Evolutionary conservation across 2,797 vertebrate genomes (phyloP).

Genomic region (Brachyalestes nurse): DNA sequence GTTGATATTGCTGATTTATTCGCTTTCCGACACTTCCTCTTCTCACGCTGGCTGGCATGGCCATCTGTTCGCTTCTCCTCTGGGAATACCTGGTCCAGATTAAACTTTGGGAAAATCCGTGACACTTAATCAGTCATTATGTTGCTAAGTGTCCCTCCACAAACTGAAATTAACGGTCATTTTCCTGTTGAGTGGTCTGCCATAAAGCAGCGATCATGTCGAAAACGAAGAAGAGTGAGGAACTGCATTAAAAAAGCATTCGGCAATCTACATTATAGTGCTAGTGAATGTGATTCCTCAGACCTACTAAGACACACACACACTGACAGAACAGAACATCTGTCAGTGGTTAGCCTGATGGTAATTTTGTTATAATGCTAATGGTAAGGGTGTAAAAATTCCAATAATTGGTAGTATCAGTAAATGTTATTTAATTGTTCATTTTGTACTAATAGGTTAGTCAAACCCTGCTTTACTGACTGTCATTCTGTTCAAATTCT

Average conservation of each 20-base stretch:
- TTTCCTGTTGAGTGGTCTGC: slow-evolving; percentile 81
- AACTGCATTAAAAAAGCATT: slow-evolving; percentile 55
- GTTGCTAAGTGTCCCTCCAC: slow-evolving; percentile 75
- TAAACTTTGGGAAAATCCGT: slow-evolving; percentile 71
- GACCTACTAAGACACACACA: background rate
- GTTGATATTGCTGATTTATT: slow-evolving; percentile 62
- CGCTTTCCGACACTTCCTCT: slow-evolving; percentile 58
- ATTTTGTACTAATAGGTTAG: too few relatives aligned
- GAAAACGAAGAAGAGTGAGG: slow-evolving; percentile 32
- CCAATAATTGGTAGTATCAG: too few relatives aligned
- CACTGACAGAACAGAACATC: background rate
- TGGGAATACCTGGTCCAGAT: slow-evolving; percentile 79
- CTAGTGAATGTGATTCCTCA: background rate
- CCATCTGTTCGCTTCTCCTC: slow-evolving; percentile 74
- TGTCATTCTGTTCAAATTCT: too few relatives aligned
- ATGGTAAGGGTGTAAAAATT: background rate
- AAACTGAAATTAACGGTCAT: slow-evolving; percentile 76
- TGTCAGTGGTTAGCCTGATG: background rate
- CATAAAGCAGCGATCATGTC: slow-evolving; percentile 57
- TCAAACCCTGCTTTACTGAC: too few relatives aligned
- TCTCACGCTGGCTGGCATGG: slow-evolving; percentile 61
- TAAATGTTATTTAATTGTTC: too few relatives aligned
- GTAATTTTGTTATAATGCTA: background rate
- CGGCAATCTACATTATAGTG: slow-evolving; percentile 9
- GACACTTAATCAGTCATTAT: slow-evolving; percentile 80